Percentiles rank a stretch among this genome's conserved stretches.
phyloP scores from a whole-genome alignment of 2,888 invertebrate species.

The Adineta ricciae region DNA sequence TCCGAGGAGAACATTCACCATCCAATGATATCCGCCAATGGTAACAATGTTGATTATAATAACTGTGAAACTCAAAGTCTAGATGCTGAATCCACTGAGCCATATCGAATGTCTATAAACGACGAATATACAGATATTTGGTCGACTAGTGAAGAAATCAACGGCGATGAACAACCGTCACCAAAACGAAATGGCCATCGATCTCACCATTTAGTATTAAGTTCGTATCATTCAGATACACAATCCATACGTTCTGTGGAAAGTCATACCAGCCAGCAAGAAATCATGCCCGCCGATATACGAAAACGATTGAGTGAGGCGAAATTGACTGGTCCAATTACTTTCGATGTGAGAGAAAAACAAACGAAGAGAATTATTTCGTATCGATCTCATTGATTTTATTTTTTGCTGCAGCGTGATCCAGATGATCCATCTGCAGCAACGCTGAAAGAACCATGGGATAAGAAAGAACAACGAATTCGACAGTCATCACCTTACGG shows the following conservation, averaged over 20 bases:
- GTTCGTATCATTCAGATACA: not conserved
- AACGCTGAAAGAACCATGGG: conserved; percentile 59
- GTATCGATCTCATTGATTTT: not conserved
- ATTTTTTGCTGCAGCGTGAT: conserved; percentile 53
- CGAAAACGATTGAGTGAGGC: not conserved
- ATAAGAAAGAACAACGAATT: conserved; percentile 45
- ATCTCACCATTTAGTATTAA: not conserved
- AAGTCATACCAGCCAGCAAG: conserved; percentile 15
- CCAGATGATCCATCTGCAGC: conserved; percentile 96
- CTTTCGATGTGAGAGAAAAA: conserved; percentile 51
- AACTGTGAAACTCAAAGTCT: not conserved
- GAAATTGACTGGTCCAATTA: not conserved
- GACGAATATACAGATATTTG: not conserved
- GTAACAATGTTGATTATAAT: not conserved
- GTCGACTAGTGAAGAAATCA: not conserved
- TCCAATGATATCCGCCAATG: not conserved
- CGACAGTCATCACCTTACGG: conserved; percentile 86
- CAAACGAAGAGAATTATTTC: not conserved
- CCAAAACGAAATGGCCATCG: not conserved
- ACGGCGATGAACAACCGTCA: not conserved
- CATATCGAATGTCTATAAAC: not conserved
- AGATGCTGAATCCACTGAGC: not conserved
- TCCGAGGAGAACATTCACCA: not conserved
- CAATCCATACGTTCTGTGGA: conserved; percentile 29
- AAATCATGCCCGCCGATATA: not conserved